A percentile compares a stretch with the other conserved stretches of the same genome.
Evolutionary conservation across 1,140 invertebrate genomes (phyloP).

Genomic region (Hirudo medicinalis): DNA sequence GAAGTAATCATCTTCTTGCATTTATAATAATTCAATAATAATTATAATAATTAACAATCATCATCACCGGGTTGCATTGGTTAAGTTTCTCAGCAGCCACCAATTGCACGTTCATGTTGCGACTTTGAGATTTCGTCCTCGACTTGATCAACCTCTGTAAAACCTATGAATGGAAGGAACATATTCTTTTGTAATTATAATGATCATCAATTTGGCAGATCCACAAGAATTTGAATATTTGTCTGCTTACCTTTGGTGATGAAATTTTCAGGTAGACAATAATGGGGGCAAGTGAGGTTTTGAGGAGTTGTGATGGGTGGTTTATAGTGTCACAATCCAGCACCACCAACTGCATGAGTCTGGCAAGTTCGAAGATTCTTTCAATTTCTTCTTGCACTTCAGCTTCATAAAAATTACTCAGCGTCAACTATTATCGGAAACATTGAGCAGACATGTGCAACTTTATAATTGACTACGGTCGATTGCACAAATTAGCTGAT

Average conservation of each 20-base stretch:
- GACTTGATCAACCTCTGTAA: slow-evolving; percentile 96
- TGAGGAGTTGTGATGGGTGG: slow-evolving; percentile 95
- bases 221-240: background rate
- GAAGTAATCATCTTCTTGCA: too few species aligned
- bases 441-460: too few species aligned
- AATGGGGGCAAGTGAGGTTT: slow-evolving; percentile 95
- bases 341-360: slow-evolving; percentile 85
- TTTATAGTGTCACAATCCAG: slow-evolving; percentile 99
- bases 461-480: too few species aligned
- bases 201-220: background rate
- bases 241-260: slow-evolving; percentile 71
- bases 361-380: slow-evolving; percentile 93
- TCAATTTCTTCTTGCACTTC: slow-evolving; percentile 95
- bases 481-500: background rate
- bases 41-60: too few species aligned
- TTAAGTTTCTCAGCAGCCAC: slow-evolving; percentile 95
- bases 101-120: slow-evolving; percentile 97
- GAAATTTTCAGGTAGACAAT: slow-evolving; percentile 98
- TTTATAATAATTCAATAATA: too few species aligned
- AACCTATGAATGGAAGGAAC: slow-evolving; percentile 52
- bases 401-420: slow-evolving; percentile 41
- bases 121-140: slow-evolving; percentile 88
- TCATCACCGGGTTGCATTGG: slow-evolving; percentile 60
- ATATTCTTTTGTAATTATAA: background rate
- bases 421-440: background rate